Conservation (phyloP, 2,888 invertebrate genomes). For the Volucella bombylans region DNA sequence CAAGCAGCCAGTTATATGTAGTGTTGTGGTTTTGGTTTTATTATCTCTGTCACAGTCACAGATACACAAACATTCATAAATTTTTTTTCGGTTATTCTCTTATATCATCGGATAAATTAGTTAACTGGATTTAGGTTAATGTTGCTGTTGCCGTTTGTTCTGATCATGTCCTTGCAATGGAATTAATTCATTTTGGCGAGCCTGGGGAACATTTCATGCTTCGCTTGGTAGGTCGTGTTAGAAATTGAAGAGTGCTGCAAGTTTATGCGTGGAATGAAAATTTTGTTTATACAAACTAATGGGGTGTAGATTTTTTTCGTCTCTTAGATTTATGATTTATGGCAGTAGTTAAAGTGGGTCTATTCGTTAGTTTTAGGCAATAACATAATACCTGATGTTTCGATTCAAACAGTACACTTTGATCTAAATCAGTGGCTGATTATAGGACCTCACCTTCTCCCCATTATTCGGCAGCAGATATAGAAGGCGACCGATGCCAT, state of each 20-base stretch:
- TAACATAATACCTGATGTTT: no score
- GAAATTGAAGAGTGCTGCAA: not conserved
- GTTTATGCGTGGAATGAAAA: conserved; percentile 1
- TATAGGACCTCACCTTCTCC: no score
- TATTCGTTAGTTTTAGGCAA: no score
- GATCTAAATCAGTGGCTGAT: no score
- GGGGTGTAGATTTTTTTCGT: no score
- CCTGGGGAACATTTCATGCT: not conserved
- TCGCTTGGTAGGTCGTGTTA: not conserved
- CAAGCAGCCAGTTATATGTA: not conserved
- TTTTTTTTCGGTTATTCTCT: not conserved
- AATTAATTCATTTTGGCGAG: no score
- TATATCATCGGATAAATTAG: not conserved
- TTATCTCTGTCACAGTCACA: not conserved
- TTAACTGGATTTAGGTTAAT: not conserved
- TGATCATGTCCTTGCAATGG: conserved; percentile 19
- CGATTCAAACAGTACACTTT: no score
- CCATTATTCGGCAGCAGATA: no score
- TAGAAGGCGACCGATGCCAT: no score
- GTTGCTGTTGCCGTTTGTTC: not conserved
- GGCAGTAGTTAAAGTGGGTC: no score
- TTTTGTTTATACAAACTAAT: no score
- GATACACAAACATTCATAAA: not conserved
- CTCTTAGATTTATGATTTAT: no score
- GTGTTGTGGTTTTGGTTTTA: conserved; percentile 11